Percentiles rank a stretch among this genome's conserved stretches.
phyloP scores from a whole-genome alignment of 92 coral and sea anemone species.

The Montipora capitata region DNA sequence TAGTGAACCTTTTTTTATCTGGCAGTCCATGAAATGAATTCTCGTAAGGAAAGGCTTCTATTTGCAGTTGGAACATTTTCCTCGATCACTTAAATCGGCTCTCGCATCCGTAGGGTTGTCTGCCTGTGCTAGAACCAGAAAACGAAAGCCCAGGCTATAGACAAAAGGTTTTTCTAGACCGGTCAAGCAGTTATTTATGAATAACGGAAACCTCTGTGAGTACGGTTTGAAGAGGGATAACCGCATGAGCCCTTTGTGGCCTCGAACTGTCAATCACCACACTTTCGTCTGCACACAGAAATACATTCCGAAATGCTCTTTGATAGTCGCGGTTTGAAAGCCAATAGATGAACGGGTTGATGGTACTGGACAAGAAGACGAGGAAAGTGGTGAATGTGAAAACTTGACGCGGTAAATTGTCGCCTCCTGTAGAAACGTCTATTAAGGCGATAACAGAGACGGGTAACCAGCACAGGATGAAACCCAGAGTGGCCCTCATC shows the following conservation, averaged over 20 bases:
- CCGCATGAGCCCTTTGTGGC: background rate
- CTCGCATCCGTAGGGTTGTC: no score
- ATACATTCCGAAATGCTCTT: conserved; percentile 69
- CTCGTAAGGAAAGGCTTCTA: no score
- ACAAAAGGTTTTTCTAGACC: no score
- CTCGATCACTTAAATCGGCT: no score
- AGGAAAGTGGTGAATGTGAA: conserved; percentile 79
- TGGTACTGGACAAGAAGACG: conserved; percentile 67
- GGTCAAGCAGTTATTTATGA: background rate
- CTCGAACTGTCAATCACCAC: background rate
- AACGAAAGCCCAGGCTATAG: no score
- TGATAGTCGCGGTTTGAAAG: conserved; percentile 75
- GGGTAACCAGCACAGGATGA: conserved; percentile 79
- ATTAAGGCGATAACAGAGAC: conserved; percentile 72
- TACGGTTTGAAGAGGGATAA: background rate
- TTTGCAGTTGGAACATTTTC: no score
- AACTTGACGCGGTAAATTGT: conserved; percentile 81
- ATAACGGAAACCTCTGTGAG: no score
- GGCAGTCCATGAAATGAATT: no score
- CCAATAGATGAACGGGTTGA: conserved; percentile 88
- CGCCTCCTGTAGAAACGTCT: conserved; percentile 58
- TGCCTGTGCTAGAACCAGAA: no score
- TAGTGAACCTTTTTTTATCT: no score
- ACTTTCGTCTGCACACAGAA: conserved; percentile 2
- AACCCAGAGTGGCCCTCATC: conserved; percentile 83